Base-by-base conservation (phyloP, 2,888 invertebrate genomes). In the Leucophenga maculata region DNA sequence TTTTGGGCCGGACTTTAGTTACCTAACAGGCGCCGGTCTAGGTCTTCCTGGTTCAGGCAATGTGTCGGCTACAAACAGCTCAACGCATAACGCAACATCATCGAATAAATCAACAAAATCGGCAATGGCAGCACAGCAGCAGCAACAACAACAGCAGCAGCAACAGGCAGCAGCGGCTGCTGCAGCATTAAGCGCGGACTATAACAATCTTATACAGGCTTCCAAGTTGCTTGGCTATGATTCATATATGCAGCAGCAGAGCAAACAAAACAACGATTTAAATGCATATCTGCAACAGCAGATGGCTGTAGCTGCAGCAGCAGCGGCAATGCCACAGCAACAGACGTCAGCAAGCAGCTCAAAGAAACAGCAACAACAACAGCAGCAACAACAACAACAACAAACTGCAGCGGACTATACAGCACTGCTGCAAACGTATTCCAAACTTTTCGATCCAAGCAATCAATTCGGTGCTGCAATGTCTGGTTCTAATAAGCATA, bases 141-240 rank as follows among this genome's bases (percentile, higher is more conserved):
- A 4, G 84, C 85, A 13, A 83, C 85, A 6, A 83, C 83, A 9
- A 82, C 86, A 39, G 11, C 39, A 39, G 11, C 26, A 9, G 82
- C 86, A 39, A 39, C 39, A 39, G 11, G 82, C 85, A 3, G 86
- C 85, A 13, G 85, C 83, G 3, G 85, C 85, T 11, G 84, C 86
- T 4, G 84, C 83, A 9, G 83, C 87, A 1, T 75, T 87, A 4
- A 80, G 83, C 18, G 82, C 87, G 6, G 88, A 88, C 65, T 88
- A 88, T 62, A 87, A 87, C 52, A 88, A 88, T 72, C 75, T 88
- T 44, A 79, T 88, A 52, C 88, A 88, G 70, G 88, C 88, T 3
- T 88, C 88, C 2, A 88, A 88, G 70, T 68, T 87, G 31, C 79
- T 88, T n/a, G 88, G 88, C 62, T 88, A 88, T 64, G 88, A 88